Evolutionary conservation across 2,797 vertebrate genomes (phyloP).

Genomic region (Spondyliosoma cantharus): DNA sequence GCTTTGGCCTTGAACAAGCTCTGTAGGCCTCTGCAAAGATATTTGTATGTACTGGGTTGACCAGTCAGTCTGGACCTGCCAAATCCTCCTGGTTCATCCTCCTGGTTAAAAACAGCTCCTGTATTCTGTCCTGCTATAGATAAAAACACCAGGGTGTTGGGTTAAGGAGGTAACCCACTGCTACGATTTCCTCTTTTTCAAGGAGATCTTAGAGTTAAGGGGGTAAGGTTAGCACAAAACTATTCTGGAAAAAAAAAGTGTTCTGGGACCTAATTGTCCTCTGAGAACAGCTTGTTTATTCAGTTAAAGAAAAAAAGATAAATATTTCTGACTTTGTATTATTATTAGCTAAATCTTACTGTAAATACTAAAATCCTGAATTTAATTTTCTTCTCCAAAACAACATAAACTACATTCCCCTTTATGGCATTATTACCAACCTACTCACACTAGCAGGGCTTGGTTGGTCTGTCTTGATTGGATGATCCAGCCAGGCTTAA

Average conservation of each 20-base stretch:
- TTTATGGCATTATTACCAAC: no score
- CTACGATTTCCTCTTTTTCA: slow-evolving; percentile 3
- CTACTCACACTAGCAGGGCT: not conserved
- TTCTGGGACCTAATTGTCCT: no score
- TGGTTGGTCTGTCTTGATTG: not conserved
- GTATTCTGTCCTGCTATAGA: not conserved
- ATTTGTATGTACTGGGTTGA: not conserved
- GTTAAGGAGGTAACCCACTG: not conserved
- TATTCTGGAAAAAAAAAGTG: no score
- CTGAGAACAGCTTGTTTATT: no score
- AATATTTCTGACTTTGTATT: no score
- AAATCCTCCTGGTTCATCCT: not conserved
- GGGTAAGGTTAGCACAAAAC: not conserved
- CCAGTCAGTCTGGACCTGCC: not conserved
- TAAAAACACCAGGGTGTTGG: not conserved
- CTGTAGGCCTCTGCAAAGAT: not conserved
- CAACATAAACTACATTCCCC: no score
- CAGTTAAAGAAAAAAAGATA: no score
- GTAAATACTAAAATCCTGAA: no score
- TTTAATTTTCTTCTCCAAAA: no score
- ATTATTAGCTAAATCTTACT: no score
- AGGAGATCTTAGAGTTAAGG: not conserved
- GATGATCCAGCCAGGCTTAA: not conserved
- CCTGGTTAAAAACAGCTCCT: not conserved
- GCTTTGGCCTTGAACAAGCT: not conserved